Evolutionary conservation across 2,797 vertebrate genomes (phyloP).

Genomic region (Cuniculus paca): DNA sequence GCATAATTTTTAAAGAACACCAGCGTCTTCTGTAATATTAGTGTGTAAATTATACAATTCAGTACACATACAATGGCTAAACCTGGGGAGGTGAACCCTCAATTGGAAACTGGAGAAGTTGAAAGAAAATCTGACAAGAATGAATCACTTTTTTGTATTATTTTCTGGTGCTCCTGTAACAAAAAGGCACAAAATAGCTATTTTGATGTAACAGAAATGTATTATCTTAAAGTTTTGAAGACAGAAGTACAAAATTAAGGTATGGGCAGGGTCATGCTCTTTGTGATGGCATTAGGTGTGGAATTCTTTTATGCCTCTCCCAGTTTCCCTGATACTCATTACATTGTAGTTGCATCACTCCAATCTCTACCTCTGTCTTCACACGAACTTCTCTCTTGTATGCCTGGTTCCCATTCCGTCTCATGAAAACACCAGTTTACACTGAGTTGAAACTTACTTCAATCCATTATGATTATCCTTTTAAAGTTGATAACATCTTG

Average conservation of each 20-base stretch:
- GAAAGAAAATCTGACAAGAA: neutral
- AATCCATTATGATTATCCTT: neutral
- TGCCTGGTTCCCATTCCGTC: neutral
- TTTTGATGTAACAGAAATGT: neutral
- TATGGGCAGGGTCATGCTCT: neutral
- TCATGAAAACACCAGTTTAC: neutral
- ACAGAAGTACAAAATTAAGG: neutral
- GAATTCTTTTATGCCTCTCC: neutral
- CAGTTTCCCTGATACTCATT: neutral
- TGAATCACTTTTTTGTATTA: accelerated
- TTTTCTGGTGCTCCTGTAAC: neutral
- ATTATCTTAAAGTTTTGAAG: neutral
- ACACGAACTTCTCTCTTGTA: neutral
- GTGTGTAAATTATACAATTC: neutral
- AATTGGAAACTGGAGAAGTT: neutral
- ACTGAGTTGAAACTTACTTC: neutral
- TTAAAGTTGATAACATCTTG: conserved; percentile 23
- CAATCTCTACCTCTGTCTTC: neutral
- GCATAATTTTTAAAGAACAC: neutral
- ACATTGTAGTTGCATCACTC: neutral
- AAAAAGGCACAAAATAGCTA: neutral
- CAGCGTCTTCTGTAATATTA: neutral
- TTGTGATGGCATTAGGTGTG: neutral
- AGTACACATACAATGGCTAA: neutral
- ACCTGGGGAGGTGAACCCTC: neutral